These are phyloP conservation scores for Meandrina meandrites DNA, from an alignment of 92 coral and sea anemone genomes.

Conservation along the genomic window DNA sequence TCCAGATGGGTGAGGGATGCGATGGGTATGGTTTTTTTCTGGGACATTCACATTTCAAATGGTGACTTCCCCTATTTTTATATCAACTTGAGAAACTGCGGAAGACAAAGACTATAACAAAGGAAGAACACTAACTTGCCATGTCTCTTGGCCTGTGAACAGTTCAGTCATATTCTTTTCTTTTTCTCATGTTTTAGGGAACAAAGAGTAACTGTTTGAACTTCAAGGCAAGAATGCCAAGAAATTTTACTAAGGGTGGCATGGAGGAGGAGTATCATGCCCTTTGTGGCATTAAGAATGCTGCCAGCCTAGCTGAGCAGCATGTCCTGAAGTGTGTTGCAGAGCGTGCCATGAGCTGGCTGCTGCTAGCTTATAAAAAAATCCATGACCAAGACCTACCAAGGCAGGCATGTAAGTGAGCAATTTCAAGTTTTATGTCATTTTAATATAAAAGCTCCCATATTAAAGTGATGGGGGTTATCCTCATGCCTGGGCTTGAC, in stretches of 20 bases:
- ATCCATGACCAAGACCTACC: neutral
- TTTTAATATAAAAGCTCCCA: too few relatives aligned
- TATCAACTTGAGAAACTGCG: too few relatives aligned
- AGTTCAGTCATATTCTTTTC: neutral
- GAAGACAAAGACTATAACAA: too few relatives aligned
- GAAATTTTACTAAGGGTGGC: neutral
- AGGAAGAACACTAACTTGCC: too few relatives aligned
- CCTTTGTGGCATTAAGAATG: neutral
- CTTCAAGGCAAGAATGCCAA: neutral
- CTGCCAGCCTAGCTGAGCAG: neutral
- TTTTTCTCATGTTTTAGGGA: neutral
- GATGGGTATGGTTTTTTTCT: too few relatives aligned
- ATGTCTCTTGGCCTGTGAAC: too few relatives aligned
- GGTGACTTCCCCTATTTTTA: too few relatives aligned
- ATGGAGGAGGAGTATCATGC: neutral
- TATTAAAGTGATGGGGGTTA: too few relatives aligned
- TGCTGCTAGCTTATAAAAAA: neutral
- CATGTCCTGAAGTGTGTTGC: neutral
- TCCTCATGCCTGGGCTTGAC: too few relatives aligned
- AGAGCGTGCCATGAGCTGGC: neutral
- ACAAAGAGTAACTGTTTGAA: neutral
- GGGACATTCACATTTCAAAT: too few relatives aligned
- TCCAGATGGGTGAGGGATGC: too few relatives aligned
- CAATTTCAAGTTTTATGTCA: neutral
- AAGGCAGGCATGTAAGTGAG: constrained; percentile 2